These are phyloP conservation scores for Macaria liturata DNA, from an alignment of 2,888 invertebrate species.

Conservation along the genomic window DNA sequence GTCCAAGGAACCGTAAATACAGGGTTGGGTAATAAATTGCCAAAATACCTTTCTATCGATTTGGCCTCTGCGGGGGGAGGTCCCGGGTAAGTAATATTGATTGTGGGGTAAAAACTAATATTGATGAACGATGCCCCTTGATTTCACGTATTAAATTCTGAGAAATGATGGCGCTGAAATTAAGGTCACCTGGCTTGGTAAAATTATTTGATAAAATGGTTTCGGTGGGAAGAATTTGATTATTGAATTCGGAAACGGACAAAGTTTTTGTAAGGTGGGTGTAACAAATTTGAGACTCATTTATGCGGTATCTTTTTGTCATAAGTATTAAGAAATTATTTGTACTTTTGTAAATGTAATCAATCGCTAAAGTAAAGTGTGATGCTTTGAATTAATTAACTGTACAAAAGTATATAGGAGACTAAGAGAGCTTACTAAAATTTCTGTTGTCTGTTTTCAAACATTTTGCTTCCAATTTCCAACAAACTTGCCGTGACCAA, in stretches of 20 bases:
- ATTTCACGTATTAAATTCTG: slow-evolving; percentile 19
- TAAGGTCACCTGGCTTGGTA: slow-evolving; percentile 11
- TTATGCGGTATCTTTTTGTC: too few species aligned
- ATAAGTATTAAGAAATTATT: too few species aligned
- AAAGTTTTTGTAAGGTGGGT: neutral
- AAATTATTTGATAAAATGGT: slow-evolving; percentile 6
- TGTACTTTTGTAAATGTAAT: too few species aligned
- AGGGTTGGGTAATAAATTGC: slow-evolving; percentile 23
- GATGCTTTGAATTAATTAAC: too few species aligned
- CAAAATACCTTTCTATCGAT: slow-evolving; percentile 19
- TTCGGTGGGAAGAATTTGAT: neutral
- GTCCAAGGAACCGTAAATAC: slow-evolving; percentile 25
- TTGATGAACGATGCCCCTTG: slow-evolving; percentile 19
- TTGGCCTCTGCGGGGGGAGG: slow-evolving; percentile 12
- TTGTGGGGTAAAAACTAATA: slow-evolving; percentile 26
- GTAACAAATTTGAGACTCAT: too few species aligned
- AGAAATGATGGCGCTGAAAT: slow-evolving; percentile 12
- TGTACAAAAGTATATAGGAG: too few species aligned
- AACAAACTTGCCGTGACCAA: too few species aligned
- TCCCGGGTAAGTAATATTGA: slow-evolving; percentile 21
- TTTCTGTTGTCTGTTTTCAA: too few species aligned
- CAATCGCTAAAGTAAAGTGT: too few species aligned
- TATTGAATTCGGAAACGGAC: neutral
- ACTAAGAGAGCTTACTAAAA: too few species aligned
- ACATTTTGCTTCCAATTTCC: too few species aligned